phyloP scores from a whole-genome alignment of 2,888 invertebrate genomes.

The Trissonchulus latispiculum region DNA sequence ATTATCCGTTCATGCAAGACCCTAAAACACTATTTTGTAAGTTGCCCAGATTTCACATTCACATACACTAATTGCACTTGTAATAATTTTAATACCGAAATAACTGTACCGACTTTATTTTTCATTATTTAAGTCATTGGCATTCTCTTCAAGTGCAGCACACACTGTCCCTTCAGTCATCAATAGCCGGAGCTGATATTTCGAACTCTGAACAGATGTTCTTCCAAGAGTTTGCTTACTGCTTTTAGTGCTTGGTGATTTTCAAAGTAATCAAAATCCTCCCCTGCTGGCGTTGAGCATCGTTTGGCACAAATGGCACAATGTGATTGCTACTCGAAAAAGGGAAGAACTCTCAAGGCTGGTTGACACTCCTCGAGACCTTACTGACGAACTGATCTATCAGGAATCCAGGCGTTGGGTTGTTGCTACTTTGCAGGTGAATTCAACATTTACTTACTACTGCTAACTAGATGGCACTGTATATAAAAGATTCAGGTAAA shows the following conservation, averaged over 20 bases:
- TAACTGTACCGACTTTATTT: no score
- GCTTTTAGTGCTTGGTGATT: background rate
- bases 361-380: background rate
- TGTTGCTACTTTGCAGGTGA: background rate
- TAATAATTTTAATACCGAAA: no score
- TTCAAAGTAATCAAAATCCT: background rate
- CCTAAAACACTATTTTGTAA: constrained; percentile 25
- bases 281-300: background rate
- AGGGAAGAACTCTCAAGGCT: background rate
- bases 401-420: background rate
- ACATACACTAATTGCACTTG: no score
- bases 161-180: no score
- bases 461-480: no score
- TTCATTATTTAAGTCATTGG: no score
- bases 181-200: background rate
- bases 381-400: constrained; percentile 21
- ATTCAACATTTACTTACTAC: constrained; percentile 39
- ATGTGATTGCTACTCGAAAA: background rate
- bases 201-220: background rate
- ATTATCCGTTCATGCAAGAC: constrained; percentile 26
- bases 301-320: background rate
- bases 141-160: no score
- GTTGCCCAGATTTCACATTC: background rate
- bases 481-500: no score
- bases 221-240: no score